phyloP scores from a whole-genome alignment of 2,113 vertebrate genomes.

The Miniopterus natalensis region DNA sequence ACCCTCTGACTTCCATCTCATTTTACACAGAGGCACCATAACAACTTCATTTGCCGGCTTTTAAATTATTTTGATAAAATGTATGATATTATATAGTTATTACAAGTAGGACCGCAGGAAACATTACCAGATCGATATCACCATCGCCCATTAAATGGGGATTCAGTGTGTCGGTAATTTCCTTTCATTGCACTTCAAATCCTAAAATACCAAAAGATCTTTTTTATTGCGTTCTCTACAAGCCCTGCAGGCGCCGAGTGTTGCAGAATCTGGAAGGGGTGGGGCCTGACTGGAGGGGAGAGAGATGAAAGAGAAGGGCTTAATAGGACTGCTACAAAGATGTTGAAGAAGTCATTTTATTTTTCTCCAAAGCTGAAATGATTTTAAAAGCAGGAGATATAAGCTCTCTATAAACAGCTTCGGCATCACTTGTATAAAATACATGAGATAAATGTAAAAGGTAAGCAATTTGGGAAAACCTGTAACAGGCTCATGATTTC shows the following conservation, averaged over 20 bases:
- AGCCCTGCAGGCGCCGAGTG: constrained; percentile 64
- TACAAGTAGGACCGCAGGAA: constrained; percentile 79
- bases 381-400: constrained; percentile 21
- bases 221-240: constrained; percentile 71
- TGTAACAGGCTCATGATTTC: neutral
- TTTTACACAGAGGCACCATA: constrained; percentile 74
- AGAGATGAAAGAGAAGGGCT: neutral
- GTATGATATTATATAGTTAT: constrained; percentile 84
- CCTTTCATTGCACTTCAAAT: constrained; percentile 83
- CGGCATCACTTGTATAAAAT: neutral
- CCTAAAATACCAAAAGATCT: constrained; percentile 77
- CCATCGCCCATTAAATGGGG: constrained; percentile 81
- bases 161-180: constrained; percentile 83
- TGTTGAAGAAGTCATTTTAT: constrained; percentile 18
- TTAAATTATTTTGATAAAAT: constrained; percentile 85
- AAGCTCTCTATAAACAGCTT: neutral
- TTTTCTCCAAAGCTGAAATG: constrained; percentile 20
- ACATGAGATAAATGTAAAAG: neutral
- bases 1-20: constrained; percentile 70
- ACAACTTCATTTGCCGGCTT: constrained; percentile 78
- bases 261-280: neutral
- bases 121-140: constrained; percentile 84
- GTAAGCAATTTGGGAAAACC: neutral
- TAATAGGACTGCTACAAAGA: constrained; percentile 19
- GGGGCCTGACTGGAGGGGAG: fast-evolving